Evolutionary conservation across 2,797 vertebrate genomes (phyloP), one percentile per base, ranked within the genome.

Genomic region (Gobio occitaniae): DNA sequence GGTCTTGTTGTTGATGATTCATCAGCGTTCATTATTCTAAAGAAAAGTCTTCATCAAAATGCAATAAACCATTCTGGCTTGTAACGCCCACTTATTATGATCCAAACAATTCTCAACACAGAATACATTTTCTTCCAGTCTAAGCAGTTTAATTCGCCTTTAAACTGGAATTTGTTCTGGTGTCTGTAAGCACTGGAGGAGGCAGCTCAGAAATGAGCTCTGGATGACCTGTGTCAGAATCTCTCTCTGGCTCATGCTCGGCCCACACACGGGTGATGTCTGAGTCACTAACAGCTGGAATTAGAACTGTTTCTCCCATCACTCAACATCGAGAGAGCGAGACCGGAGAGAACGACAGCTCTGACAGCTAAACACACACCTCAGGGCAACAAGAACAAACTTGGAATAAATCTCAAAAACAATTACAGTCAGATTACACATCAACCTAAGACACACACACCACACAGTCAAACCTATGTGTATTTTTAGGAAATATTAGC

Each of bases 231-330:
- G 25, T 44, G 17, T 11, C 21, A 38, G 32, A 52, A 54, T 38
- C 65, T 81, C 15, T 54, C 25, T 80, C 8, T 63, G 19, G 41
- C 75, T 78, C 90, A 89, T 92, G 87, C 90, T 89, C 90, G 90
- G 90, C 91, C 90, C 84, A 91, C 90, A 86, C 90, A 92, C 87
- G 47, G 86, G 92, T 91, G 90, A 93, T 91, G 91, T 84, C 89
- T 91, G 93, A 93, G 91, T 94, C 93, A 92, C 93, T 90, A 94
- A 93, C 93, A 94, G 91, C 91, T 91, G 87, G 93, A 95, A 95
- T 95, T 92, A 94, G 91, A 93, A 65, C 87, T 86, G 90, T 92
- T 94, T 91, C 91, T 89, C 93, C 90, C 93, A 93, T 91, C 89
- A 86, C 88, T 93, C 89, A 88, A 90, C 86, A 93, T 32, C 10